These are phyloP conservation scores for Macheiramphus alcinus DNA, from an alignment of 2,113 vertebrate species.

Conservation along the genomic window DNA sequence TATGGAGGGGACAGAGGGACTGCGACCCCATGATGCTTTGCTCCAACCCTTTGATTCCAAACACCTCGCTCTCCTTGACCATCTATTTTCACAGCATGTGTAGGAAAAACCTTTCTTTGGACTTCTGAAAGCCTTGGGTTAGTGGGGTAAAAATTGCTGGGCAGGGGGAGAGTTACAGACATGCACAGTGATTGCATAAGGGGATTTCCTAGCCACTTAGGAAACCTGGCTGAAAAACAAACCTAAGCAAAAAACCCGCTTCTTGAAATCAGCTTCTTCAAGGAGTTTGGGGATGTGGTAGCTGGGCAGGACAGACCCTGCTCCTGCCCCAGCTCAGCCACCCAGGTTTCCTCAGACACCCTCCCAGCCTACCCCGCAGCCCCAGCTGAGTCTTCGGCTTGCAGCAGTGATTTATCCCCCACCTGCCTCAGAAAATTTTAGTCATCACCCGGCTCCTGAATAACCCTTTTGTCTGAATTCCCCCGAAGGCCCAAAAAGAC, in stretches of 20 bases:
- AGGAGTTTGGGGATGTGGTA: neutral
- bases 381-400: neutral
- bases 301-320: neutral
- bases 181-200: neutral
- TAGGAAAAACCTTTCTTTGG: neutral
- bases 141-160: neutral
- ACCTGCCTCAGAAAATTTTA: slow-evolving; percentile 17
- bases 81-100: neutral
- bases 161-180: neutral
- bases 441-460: slow-evolving; percentile 42
- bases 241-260: neutral
- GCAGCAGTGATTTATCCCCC: neutral
- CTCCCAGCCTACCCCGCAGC: neutral
- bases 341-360: neutral
- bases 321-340: neutral
- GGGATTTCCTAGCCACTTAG: neutral
- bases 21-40: neutral
- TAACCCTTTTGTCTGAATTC: slow-evolving; percentile 30
- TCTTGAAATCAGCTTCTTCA: neutral
- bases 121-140: neutral
- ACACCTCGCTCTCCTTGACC: accelerated
- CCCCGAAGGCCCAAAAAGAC: neutral
- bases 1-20: neutral
- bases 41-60: neutral
- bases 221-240: neutral